phyloP scores from a whole-genome alignment of 2,888 invertebrate genomes.

The Geophilus truncorum region DNA sequence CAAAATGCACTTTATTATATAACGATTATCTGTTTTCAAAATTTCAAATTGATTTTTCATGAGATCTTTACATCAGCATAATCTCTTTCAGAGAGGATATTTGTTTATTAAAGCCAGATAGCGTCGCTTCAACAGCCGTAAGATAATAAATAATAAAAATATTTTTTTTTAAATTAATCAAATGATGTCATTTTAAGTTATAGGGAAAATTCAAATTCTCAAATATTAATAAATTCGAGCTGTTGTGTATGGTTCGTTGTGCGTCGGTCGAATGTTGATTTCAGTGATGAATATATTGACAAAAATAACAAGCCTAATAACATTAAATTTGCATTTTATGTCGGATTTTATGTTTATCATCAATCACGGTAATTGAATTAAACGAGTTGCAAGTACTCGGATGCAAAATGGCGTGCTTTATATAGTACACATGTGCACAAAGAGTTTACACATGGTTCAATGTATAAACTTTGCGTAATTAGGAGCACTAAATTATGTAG shows the following conservation, averaged over 20 bases:
- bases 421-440: neutral
- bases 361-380: neutral
- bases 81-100: neutral
- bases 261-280: neutral
- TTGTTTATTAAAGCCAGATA: neutral
- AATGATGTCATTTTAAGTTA: too few relatives aligned
- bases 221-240: too few relatives aligned
- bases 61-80: neutral
- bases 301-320: neutral
- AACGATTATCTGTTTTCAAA: neutral
- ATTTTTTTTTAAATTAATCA: too few relatives aligned
- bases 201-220: too few relatives aligned
- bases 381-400: neutral
- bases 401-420: neutral
- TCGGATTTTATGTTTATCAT: neutral
- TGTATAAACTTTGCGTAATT: neutral
- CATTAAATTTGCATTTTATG: constrained; percentile 5
- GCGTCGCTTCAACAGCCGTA: neutral
- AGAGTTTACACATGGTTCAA: neutral
- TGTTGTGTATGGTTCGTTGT: too few relatives aligned
- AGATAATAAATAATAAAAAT: too few relatives aligned
- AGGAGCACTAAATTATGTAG: neutral
- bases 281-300: neutral
- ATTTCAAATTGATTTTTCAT: neutral
- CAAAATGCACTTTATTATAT: neutral